A percentile compares a stretch with the other conserved stretches of the same genome.
phyloP scores from a whole-genome alignment of 2,888 invertebrate species.

The Erannis defoliaria region DNA sequence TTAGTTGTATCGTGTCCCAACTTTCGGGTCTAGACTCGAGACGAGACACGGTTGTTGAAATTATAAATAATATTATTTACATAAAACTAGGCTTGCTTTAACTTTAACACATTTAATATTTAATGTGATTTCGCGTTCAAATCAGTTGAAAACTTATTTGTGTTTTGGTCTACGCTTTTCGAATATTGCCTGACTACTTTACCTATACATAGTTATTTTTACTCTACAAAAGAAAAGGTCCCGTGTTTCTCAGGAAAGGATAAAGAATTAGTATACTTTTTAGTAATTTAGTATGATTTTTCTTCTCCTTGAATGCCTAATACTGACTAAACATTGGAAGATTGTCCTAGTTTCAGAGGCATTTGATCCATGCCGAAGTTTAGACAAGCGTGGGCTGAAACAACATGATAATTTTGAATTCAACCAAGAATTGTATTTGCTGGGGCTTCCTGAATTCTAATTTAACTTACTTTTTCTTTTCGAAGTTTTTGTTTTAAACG shows the following conservation, averaged over 20 bases:
- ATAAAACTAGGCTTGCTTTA: too few relatives aligned
- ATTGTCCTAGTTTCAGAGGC: conserved; percentile 11
- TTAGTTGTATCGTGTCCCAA: too few relatives aligned
- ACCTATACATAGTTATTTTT: background rate
- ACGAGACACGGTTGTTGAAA: too few relatives aligned
- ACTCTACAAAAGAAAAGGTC: background rate
- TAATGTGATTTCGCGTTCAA: too few relatives aligned
- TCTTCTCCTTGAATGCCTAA: background rate
- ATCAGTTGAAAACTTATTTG: too few relatives aligned
- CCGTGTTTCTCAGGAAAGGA: background rate
- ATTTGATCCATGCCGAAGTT: conserved; percentile 6
- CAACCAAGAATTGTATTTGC: conserved; percentile 7
- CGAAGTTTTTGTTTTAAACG: background rate
- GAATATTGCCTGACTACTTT: background rate
- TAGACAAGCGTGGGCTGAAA: background rate
- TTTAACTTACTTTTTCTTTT: background rate
- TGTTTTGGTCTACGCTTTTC: too few relatives aligned
- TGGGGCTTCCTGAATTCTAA: background rate
- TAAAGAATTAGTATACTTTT: background rate
- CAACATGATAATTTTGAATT: background rate
- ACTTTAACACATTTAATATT: too few relatives aligned
- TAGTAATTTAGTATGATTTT: too few relatives aligned
- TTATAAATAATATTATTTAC: too few relatives aligned
- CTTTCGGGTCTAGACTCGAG: too few relatives aligned
- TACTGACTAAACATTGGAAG: background rate